Percentiles rank a stretch among this genome's conserved stretches.
These are phyloP conservation scores for Strix uralensis DNA, from an alignment of 2,113 vertebrate species.

Conservation along the genomic window DNA sequence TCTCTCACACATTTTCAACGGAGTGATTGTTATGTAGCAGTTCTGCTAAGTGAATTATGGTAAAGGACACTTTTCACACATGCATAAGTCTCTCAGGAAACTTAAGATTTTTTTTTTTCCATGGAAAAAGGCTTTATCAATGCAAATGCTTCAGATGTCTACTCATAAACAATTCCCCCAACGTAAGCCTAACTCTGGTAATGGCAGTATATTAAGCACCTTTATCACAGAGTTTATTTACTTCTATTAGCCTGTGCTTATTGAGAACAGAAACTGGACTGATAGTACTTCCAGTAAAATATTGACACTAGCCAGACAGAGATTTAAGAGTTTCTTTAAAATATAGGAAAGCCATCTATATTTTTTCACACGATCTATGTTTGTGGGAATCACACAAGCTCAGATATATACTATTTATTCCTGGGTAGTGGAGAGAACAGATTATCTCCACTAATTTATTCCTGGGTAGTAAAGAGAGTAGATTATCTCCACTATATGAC, in stretches of 20 bases:
- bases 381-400: neutral
- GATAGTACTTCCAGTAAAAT: neutral
- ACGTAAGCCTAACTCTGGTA: neutral
- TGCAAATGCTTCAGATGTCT: neutral
- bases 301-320: neutral
- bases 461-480: neutral
- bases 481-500: neutral
- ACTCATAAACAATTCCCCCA: neutral
- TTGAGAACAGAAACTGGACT: neutral
- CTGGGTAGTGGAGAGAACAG: neutral
- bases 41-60: neutral
- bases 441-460: neutral
- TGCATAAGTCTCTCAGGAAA: neutral
- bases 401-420: neutral
- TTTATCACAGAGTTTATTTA: conserved; percentile 12
- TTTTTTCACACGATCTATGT: conserved; percentile 12
- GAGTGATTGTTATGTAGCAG: neutral
- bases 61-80: neutral
- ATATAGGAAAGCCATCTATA: conserved; percentile 30
- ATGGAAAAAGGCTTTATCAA: neutral
- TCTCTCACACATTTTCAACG: neutral
- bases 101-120: neutral
- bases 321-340: conserved; percentile 39
- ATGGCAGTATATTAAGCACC: neutral
- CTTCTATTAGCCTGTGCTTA: neutral